Evolutionary conservation across 2,797 vertebrate species (phyloP).

Genomic region (Neosilurus mollespiculum): DNA sequence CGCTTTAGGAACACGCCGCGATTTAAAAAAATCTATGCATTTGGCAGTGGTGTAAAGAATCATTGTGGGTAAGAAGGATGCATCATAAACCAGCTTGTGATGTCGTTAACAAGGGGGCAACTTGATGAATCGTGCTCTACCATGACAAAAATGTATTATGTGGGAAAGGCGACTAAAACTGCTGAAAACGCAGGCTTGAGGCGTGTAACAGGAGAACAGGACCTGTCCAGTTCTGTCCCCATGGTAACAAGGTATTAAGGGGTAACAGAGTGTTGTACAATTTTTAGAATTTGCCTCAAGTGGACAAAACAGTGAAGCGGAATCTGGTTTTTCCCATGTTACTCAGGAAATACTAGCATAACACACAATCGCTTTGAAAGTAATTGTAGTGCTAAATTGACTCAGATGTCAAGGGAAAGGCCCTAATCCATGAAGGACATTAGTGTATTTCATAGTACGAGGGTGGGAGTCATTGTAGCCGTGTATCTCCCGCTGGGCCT

Average conservation of each 20-base stretch:
- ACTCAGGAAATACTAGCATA: background rate
- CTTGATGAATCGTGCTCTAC: no score
- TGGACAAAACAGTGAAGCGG: background rate
- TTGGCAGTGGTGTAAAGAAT: no score
- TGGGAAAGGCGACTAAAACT: no score
- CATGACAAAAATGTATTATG: no score
- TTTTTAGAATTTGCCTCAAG: background rate
- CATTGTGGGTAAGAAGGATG: no score
- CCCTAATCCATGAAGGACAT: conserved; percentile 8
- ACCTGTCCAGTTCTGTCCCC: background rate
- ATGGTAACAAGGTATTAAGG: background rate
- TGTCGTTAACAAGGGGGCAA: no score
- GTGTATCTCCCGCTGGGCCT: conserved; percentile 8
- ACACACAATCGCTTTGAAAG: background rate
- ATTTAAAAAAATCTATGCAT: no score
- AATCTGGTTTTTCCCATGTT: background rate
- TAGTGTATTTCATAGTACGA: conserved; percentile 16
- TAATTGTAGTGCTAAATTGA: conserved; percentile 10
- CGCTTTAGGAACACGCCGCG: no score
- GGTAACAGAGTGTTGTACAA: background rate
- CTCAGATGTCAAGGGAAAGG: conserved; percentile 15
- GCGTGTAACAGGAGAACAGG: background rate
- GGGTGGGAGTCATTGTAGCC: conserved; percentile 1
- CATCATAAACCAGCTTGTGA: no score
- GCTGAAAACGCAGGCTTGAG: background rate